phyloP scores from a whole-genome alignment of 2,888 invertebrate genomes.

The Plagiodera versicolora region DNA sequence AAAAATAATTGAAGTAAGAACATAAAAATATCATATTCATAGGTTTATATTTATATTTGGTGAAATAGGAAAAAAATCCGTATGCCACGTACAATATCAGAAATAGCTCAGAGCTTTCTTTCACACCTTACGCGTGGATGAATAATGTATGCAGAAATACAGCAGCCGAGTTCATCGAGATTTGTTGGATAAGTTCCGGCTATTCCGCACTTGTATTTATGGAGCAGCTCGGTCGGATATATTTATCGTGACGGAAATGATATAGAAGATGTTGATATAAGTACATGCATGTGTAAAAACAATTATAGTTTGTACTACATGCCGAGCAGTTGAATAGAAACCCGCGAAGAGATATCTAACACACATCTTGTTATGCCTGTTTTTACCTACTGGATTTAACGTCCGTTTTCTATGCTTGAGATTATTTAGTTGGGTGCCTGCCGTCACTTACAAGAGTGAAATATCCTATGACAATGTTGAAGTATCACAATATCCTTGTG shows the following conservation, averaged over 20 bases:
- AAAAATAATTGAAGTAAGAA: too few relatives aligned
- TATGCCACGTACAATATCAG: background rate
- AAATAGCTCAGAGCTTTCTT: background rate
- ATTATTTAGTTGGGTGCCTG: too few relatives aligned
- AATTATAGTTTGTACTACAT: constrained; percentile 43
- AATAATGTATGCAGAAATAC: constrained; percentile 1
- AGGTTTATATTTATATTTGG: too few relatives aligned
- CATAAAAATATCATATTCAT: too few relatives aligned
- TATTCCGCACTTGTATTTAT: constrained; percentile 34
- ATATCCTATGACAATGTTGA: background rate
- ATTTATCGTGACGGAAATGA: constrained; percentile 46
- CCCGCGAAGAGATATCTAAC: constrained; percentile 33
- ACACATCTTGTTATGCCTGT: constrained; percentile 33
- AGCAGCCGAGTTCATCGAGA: constrained; percentile 10
- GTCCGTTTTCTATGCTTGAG: background rate
- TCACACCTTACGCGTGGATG: background rate
- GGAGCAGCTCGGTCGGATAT: constrained; percentile 38
- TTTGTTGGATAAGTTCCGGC: constrained; percentile 24
- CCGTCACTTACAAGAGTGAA: background rate
- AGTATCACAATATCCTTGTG: too few relatives aligned
- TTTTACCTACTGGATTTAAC: constrained; percentile 23
- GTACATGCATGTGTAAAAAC: constrained; percentile 47
- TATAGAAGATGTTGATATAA: constrained; percentile 45
- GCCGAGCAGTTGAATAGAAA: constrained; percentile 38
- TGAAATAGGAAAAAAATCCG: background rate